Base-by-base conservation (phyloP, 1,140 invertebrate species). In the Drosophila punjabiensis region DNA sequence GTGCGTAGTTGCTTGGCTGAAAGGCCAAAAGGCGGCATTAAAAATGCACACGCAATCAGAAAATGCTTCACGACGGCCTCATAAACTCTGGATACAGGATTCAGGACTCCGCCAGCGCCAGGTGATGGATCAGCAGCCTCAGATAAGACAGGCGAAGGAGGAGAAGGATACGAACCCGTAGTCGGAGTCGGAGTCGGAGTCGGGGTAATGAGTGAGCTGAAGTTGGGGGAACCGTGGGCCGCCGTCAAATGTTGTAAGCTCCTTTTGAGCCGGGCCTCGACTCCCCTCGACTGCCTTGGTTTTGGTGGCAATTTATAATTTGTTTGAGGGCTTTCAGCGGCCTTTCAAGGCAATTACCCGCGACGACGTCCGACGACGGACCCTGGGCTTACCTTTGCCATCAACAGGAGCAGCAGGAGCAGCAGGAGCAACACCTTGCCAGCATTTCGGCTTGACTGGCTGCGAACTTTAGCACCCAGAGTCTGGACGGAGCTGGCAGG, bases 31-130 rank as follows among this genome's bases (percentile, higher is more conserved):
- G 85, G 77, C 69, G 43, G 76, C 86, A 88, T 88, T 88, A 88
- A 88, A 88, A 89, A 88, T 88, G 81, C 85, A 88, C 85, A 88
- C 85, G 85, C 85, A 88, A 88, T 88, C 85, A 89, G 85, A 88
- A 89, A 88, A 85, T 89, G 75, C 67, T 81, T 64, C 78, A 78
- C 58, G 53, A 50, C 66, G 73, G 69, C 41, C 73, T 52, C 76
- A 79, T 61, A 65, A 70, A 70, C 53, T 53, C 41, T 24, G 52
- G 45, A 20, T 41, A n/a, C 43, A 14, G 35, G 66, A 73, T 50
- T 64, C 58, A 35, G 59, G 47, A 61, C 20, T 28, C 30, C 13
- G 35, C 16, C 28, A 18, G 50, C 24, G 48, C 68, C 79, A 64
- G 81, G 79, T 88, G 84, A 88, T 88, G 84, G 81, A 88, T 88